A percentile compares a stretch with the other conserved stretches of the same genome.
These are phyloP conservation scores for Bryconaethiops microstoma DNA, from an alignment of 2,797 vertebrate species.

Conservation along the genomic window DNA sequence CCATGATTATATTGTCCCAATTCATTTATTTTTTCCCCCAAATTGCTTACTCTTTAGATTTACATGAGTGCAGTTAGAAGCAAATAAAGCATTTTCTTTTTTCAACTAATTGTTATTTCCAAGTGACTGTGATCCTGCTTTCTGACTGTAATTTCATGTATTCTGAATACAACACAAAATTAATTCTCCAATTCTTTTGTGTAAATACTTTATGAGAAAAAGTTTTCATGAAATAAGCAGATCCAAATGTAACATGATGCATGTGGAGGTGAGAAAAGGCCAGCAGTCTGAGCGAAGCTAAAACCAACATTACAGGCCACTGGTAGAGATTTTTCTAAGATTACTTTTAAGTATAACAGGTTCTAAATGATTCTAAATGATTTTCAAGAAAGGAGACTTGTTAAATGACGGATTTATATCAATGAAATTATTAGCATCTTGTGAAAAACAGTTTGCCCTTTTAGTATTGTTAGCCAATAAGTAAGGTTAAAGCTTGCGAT, in stretches of 20 bases:
- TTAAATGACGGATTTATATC: neutral
- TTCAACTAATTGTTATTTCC: neutral
- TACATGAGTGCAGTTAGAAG: too few species aligned
- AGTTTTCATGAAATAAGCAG: neutral
- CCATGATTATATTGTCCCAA: too few species aligned
- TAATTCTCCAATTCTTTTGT: neutral
- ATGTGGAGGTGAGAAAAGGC: too few species aligned
- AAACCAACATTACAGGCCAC: neutral
- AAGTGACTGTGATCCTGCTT: neutral
- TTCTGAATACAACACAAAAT: neutral
- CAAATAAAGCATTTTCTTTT: too few species aligned
- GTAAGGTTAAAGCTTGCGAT: slow-evolving; percentile 40
- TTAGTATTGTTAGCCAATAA: neutral
- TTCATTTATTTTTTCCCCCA: too few species aligned
- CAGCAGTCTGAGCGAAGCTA: neutral
- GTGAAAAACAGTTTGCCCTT: neutral
- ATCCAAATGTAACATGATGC: neutral
- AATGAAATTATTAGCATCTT: neutral
- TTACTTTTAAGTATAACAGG: neutral
- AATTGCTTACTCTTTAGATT: too few species aligned
- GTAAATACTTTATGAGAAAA: neutral
- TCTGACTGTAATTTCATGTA: neutral
- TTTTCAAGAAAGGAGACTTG: neutral
- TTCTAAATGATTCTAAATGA: too few species aligned
- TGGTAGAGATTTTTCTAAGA: neutral